Percentiles rank a stretch among this genome's conserved stretches.
phyloP scores from a whole-genome alignment of 92 coral and sea anemone species.

The Actinostola sp. region DNA sequence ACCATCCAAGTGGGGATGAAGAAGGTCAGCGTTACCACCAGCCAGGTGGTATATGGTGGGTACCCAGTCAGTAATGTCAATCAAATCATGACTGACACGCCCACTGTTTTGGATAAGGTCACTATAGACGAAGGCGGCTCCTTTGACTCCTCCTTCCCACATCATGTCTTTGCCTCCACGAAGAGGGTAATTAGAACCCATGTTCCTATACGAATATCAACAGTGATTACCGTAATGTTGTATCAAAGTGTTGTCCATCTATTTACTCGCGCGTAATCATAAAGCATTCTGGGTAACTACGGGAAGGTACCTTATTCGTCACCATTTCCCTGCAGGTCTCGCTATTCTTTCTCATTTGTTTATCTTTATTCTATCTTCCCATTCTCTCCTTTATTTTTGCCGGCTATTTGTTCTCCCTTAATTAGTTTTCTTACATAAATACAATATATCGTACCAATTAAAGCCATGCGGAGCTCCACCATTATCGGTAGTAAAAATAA shows the following conservation, averaged over 20 bases:
- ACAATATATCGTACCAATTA: slow-evolving; percentile 87
- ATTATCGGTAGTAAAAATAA: slow-evolving; percentile 92
- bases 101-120: slow-evolving; percentile 72
- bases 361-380: neutral
- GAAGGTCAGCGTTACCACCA: slow-evolving; percentile 75
- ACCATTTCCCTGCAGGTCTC: no score
- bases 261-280: no score
- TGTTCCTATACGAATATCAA: slow-evolving; percentile 65
- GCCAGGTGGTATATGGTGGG: slow-evolving; percentile 92
- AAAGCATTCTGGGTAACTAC: no score
- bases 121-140: slow-evolving; percentile 87
- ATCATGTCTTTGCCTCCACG: slow-evolving; percentile 96
- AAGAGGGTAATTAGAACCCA: slow-evolving; percentile 96
- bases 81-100: slow-evolving; percentile 87
- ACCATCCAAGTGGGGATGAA: slow-evolving; percentile 74
- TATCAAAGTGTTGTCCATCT: no score
- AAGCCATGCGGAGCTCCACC: slow-evolving; percentile 99
- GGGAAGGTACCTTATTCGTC: no score
- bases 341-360: neutral
- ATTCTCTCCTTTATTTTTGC: no score
- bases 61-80: slow-evolving; percentile 98
- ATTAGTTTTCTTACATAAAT: no score
- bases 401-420: no score
- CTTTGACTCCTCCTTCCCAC: slow-evolving; percentile 99
- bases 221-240: no score